A percentile compares a stretch with the other conserved stretches of the same genome.
phyloP scores from a whole-genome alignment of 2,888 invertebrate species.

The Melipona beecheii region DNA sequence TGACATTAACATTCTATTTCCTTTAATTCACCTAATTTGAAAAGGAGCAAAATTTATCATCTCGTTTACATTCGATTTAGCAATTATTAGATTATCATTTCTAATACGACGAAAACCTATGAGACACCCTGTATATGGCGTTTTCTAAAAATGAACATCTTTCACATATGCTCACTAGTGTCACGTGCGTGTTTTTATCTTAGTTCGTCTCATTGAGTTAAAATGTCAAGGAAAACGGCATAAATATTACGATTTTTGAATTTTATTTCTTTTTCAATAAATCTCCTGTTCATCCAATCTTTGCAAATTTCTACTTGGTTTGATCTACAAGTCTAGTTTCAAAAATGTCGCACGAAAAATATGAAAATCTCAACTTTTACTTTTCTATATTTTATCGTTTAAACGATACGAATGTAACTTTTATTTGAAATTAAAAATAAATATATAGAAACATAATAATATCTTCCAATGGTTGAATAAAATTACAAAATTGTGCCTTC shows the following conservation, averaged over 20 bases:
- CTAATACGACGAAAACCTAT: neutral
- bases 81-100: neutral
- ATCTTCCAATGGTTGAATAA: neutral
- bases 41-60: neutral
- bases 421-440: neutral
- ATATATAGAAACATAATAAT: neutral
- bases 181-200: neutral
- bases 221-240: slow-evolving; percentile 25
- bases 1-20: slow-evolving; percentile 64
- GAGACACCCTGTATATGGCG: neutral
- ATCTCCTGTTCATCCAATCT: neutral
- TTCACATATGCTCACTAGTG: neutral
- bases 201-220: neutral
- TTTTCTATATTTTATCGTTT: neutral
- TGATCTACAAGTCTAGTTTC: neutral
- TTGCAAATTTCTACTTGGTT: neutral
- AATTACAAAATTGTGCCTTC: neutral
- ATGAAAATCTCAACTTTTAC: neutral
- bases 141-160: neutral
- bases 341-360: neutral
- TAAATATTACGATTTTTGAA: slow-evolving; percentile 8
- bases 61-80: neutral
- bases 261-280: neutral
- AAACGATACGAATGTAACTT: too few species aligned
- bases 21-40: slow-evolving; percentile 22